Evolutionary conservation across 2,113 vertebrate genomes (phyloP), one percentile per base, ranked within the genome.

Genomic region (Cygnus atratus): DNA sequence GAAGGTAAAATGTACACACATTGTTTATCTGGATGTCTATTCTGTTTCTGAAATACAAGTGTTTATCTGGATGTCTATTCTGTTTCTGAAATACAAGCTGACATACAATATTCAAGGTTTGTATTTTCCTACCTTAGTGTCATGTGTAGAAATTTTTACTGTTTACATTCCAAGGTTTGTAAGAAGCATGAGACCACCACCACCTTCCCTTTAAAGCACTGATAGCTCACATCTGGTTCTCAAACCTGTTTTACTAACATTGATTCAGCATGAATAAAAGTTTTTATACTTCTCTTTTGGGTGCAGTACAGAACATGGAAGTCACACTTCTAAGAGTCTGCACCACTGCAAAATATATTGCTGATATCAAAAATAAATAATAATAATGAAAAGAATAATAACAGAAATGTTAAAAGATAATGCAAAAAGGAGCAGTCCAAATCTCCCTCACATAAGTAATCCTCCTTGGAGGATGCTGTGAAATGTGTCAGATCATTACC

Each of bases 101-200:
- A 31, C 24, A 13, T 12, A 26, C 13, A n/a, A 67, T 58, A 67
- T 58, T 58, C 18, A 55, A 82, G 11, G 4, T 3, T 58, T 77
- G 13, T 13, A 8, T 15, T 82, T 78, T 78, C 9, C 19, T 44
- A 31, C 7, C 7, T 35, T 44, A 41, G 11, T 6, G 75, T 24
- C 33, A 15, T 13, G 39, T 50, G 6, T 15, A 78, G 33, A 18
- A 4, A 8, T 41, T 67, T 82, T n/a, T 1, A 1, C 2, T 61
- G 6, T 44, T 87, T 67, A 28, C 5, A 10, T 50, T 81, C 13
- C 20, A 9, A 11, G 6, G 37, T 90, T 52, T 3, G 0, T 26
- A 43, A 66, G 13, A 1, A 2, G 3, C 8, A 4, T 28, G 16
- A 35, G 2, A 41, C 16, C 24, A 18, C 13, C 10, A 8, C 12